phyloP scores from a whole-genome alignment of 1,140 invertebrate genomes.

The Drosophila ambigua region DNA sequence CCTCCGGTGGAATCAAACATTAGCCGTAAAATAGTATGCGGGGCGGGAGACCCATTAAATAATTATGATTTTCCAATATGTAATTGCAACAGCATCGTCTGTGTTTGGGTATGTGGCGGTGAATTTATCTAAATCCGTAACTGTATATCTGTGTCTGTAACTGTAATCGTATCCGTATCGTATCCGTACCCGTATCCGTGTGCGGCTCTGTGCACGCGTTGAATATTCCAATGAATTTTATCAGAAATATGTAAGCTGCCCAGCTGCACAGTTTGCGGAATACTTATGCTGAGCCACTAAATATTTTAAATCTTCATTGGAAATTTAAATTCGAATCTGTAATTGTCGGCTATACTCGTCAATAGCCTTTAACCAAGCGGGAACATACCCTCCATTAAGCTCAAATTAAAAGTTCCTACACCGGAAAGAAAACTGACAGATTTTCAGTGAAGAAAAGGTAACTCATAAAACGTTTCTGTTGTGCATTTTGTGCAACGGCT shows the following conservation, averaged over 20 bases:
- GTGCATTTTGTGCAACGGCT: conserved; percentile 52
- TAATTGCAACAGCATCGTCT: conserved; percentile 6
- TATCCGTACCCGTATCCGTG: conserved; percentile 10
- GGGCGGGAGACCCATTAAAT: conserved; percentile 6
- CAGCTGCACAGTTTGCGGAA: too few relatives aligned
- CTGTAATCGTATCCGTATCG: conserved; percentile 1
- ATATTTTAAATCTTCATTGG: too few relatives aligned
- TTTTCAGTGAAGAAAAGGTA: background rate
- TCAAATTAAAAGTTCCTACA: conserved; percentile 73
- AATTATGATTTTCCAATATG: conserved; percentile 10
- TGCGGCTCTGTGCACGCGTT: background rate
- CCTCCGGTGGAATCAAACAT: background rate
- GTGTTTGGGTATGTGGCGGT: conserved; percentile 7
- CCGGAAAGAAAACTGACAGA: conserved; percentile 28
- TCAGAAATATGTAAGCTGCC: too few relatives aligned
- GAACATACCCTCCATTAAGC: conserved; percentile 56
- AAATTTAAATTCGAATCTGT: conserved; percentile 20
- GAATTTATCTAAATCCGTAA: conserved; percentile 22
- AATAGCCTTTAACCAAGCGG: conserved; percentile 19
- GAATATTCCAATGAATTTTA: conserved; percentile 20
- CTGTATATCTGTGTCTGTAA: conserved; percentile 15
- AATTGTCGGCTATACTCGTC: conserved; percentile 26
- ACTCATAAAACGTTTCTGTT: conserved; percentile 30
- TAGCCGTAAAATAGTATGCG: conserved; percentile 4
- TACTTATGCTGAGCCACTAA: too few relatives aligned